phyloP scores from a whole-genome alignment of 2,113 vertebrate genomes.

The Rhinolophus sinicus region DNA sequence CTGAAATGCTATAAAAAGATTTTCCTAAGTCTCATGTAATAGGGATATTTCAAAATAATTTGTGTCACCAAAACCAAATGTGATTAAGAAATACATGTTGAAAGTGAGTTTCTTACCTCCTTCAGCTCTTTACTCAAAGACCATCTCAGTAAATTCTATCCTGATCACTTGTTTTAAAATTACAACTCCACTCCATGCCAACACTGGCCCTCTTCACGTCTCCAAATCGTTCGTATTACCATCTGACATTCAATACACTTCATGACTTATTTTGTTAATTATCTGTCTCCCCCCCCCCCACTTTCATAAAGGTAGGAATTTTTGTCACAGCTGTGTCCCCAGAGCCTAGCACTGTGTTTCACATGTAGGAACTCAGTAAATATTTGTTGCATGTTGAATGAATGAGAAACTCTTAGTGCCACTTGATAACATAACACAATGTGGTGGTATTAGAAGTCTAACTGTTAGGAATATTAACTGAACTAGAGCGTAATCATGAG shows the following conservation, averaged over 20 bases:
- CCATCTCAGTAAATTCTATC: neutral
- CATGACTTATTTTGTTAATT: neutral
- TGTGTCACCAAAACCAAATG: neutral
- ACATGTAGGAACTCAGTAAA: neutral
- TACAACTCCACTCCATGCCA: neutral
- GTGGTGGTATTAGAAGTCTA: neutral
- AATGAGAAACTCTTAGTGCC: neutral
- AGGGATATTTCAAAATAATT: neutral
- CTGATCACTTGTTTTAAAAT: neutral
- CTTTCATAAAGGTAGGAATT: neutral
- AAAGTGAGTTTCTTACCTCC: neutral
- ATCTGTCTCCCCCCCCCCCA: neutral
- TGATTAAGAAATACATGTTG: neutral
- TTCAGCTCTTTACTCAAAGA: neutral
- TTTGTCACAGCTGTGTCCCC: neutral
- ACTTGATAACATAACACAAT: too few relatives aligned
- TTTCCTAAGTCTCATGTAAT: neutral
- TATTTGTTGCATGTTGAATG: neutral
- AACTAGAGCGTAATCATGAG: neutral
- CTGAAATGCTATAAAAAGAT: neutral
- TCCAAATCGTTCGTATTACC: neutral
- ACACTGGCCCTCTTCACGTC: neutral
- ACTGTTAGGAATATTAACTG: neutral
- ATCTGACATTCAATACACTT: neutral
- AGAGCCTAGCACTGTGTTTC: neutral